Conservation (phyloP, 2,888 invertebrate species). For the Cryptocephalus moraei region DNA sequence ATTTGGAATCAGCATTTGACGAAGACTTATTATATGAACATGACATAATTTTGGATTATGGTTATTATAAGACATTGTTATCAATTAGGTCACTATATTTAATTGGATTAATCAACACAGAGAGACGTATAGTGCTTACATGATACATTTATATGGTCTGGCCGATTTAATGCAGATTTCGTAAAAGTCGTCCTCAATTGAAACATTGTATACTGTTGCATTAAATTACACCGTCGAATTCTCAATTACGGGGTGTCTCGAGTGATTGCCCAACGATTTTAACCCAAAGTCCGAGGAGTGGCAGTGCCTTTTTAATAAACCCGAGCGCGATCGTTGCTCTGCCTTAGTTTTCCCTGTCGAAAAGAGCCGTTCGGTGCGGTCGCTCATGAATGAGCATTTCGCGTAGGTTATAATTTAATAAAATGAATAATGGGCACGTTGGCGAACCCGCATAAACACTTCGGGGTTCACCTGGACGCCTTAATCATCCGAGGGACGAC, state of each 20-base stretch:
- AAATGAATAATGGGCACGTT: conserved; percentile 25
- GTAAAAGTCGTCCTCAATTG: too few species aligned
- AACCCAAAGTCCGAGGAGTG: neutral
- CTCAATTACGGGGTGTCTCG: neutral
- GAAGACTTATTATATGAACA: too few species aligned
- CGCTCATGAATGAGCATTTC: conserved; percentile 24
- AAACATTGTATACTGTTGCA: too few species aligned
- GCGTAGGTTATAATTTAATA: conserved; percentile 25
- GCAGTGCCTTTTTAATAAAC: conserved; percentile 1
- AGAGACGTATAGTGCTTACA: too few species aligned
- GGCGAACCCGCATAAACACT: conserved; percentile 25
- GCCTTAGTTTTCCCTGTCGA: neutral
- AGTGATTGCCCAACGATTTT: neutral
- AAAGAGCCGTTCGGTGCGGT: conserved; percentile 7
- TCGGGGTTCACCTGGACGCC: conserved; percentile 23
- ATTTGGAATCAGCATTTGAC: too few species aligned
- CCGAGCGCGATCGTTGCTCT: conserved; percentile 1
- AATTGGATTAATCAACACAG: too few species aligned
- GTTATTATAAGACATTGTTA: too few species aligned
- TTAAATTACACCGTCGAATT: too few species aligned
- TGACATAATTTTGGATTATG: too few species aligned
- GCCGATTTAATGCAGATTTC: too few species aligned
- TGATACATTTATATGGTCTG: too few species aligned
- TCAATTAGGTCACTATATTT: too few species aligned
- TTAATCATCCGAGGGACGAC: conserved; percentile 4